Evolutionary conservation across 2,888 invertebrate genomes (phyloP).

Genomic region (Allacma fusca): DNA sequence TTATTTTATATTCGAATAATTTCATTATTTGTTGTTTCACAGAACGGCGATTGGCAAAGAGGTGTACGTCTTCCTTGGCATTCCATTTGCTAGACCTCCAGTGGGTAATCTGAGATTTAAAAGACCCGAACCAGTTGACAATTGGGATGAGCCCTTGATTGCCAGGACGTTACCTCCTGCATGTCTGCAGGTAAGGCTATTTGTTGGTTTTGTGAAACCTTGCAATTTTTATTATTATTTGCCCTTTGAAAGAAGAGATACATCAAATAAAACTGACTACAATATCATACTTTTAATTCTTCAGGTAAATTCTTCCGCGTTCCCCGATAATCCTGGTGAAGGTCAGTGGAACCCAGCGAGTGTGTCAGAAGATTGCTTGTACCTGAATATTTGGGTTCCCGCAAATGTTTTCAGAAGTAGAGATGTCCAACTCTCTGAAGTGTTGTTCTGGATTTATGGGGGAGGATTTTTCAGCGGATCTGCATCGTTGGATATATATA

Average conservation of each 20-base stretch:
- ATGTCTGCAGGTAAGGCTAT: conserved; percentile 19
- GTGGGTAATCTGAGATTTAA: conserved; percentile 67
- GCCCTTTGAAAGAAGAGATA: too few relatives aligned
- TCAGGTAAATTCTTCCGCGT: too few relatives aligned
- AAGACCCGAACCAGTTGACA: conserved; percentile 23
- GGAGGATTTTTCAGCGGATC: conserved; percentile 20
- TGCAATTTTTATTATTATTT: background rate
- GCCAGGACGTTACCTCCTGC: background rate
- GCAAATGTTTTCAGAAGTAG: conserved; percentile 44
- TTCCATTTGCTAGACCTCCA: conserved; percentile 90
- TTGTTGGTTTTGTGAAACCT: background rate
- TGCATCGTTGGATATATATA: conserved; percentile 3
- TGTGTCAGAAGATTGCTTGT: conserved; percentile 53
- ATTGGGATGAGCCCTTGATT: conserved; percentile 28
- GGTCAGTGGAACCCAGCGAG: conserved; percentile 37
- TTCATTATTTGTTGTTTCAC: too few relatives aligned
- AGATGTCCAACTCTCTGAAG: conserved; percentile 13
- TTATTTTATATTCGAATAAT: too few relatives aligned
- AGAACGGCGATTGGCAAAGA: conserved; percentile 67
- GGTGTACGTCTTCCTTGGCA: conserved; percentile 86
- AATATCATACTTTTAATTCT: too few relatives aligned
- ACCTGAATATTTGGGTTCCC: conserved; percentile 54
- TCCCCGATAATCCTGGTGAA: conserved; percentile 47
- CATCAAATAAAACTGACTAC: too few relatives aligned
- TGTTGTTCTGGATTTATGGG: conserved; percentile 24